Evolutionary conservation across 1,140 invertebrate genomes (phyloP), one percentile per base, ranked within the genome.

Genomic region (Panulirus ornatus): DNA sequence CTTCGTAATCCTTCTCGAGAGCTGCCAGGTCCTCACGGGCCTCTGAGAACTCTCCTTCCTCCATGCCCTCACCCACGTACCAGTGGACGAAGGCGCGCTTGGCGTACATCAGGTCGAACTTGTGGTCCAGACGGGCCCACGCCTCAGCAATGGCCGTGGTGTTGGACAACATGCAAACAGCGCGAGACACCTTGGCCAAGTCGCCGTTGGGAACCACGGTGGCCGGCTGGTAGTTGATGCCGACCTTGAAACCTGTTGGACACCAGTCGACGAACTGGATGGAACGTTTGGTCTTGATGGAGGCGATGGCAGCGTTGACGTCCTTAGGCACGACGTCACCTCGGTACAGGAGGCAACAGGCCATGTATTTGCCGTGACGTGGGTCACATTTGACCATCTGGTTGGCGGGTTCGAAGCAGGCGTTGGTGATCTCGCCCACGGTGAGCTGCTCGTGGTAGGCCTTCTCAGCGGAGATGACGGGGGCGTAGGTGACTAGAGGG

Each of bases 251-350:
- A 30, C 88, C 88, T 0, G 88, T 89, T 70, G 88, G 88, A 76
- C 88, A 89, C 88, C 88, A 89, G 88, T 89, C 88, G 30, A 89
- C 88, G 79, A 89, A 89, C 88, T 89, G 88, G 88, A 89, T 89
- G 88, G 88, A 89, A 11, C 88, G 63, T 70, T 89, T 89, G 42
- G 88, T 89, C 88, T 89, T 89, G 79, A 89, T 89, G 79, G 79
- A 89, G 47, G 88, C 88, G 79, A 89, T 89, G 71, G 88, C 88
- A 38, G 88, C 88, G 79, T 89, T 89, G 3, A 89, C 88, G 70
- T 89, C 88, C 88, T 89, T 89, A 70, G 88, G 88, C 44, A 89
- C 88, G 40, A 89, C 88, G 70, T 89, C 88, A 42, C 88, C 88
- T 5, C 88, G 79, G 70, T 89, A 89, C 79, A 89, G 27, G 44